Evolutionary conservation across 2,113 vertebrate species (phyloP), one percentile per base, ranked within the genome.

Genomic region (Picathartes gymnocephalus): DNA sequence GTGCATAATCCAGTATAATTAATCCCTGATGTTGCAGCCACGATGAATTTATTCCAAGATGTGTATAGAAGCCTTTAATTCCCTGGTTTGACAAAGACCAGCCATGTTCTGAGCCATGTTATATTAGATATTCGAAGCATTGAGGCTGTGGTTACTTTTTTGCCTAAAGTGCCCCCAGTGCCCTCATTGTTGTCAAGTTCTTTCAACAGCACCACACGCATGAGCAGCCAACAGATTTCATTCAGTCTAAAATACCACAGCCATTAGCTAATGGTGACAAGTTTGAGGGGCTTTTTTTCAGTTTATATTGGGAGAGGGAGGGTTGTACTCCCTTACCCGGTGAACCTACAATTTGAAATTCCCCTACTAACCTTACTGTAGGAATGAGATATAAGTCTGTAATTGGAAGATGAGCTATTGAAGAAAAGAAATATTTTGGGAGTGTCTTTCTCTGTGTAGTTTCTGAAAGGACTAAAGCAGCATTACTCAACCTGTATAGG

Each of bases 201-300:
- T 88, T 83, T 39, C 61, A 76, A 4, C 23, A 39, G 24, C 17
- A 58, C 20, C 33, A 25, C 31, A 69, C 0, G 0, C 15, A 17
- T 7, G 4, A 92, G 51, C 37, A 82, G 39, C 48, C 56, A 45
- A 15, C 2, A 2, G 13, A 44, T 37, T 37, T 66, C 8, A 1
- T 77, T 70, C 53, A 88, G 37, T 48, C 21, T 80, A 37, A 82
- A 66, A 73, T 57, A 47, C 7, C 31, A 33, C 30, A 53, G n/a
- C 44, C 20, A 48, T 84, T 89, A 65, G 65, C 25, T 84, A 78
- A 79, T 24, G 19, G 31, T 61, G 77, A 64, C 18, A 45, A 8
- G 6, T 42, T 50, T 58, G 5, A 7, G 22, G 15, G 2, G 3
- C 0, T 0, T 64, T 72, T 31, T 62, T 20, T 11, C 31, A 8